Base-by-base conservation (phyloP, 2,113 vertebrate species). In the Myanophis thanlyinensis region DNA sequence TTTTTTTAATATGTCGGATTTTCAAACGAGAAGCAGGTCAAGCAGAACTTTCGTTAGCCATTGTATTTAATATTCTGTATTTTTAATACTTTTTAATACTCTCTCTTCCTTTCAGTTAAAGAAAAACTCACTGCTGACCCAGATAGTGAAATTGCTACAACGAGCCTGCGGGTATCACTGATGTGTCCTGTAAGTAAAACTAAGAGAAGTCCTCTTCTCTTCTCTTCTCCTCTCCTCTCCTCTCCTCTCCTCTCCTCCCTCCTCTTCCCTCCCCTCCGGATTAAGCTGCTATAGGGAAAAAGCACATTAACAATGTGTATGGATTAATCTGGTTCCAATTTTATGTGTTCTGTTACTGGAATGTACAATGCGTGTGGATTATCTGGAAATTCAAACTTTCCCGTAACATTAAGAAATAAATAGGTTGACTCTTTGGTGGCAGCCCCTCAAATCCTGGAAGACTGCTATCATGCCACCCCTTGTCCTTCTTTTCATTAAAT, bases 121-220 rank as follows among this genome's bases (percentile, higher is more conserved):
- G 99, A 99, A 97, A 99, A 99, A 95, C 97, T 99, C 59, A 99
- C 99, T 3, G 99, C 99, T 88, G 99, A 99, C 96, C 99, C 99
- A 40, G 99, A 99, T 94, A 99, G 99, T 89, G 99, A 99, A 97
- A 98, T 99, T 86, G 99, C 99, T 54, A 99, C 99, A 49, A 99
- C 99, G 46, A 99, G 99, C 92, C 98, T 99, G 51, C 97, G 99
- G 4, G 99, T 99, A 1, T 99, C 99, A 48, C 97, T 99, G n/a
- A 98, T 99, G 98, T 99, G 99, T 95, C 99, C 99, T 95, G 99
- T 99, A 98, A 99, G 98, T 98, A 96, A 56, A 91, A n/a, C 53
- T 90, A 27, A 11, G 40, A 86, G 51, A 93, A 44, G 10, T 4
- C 52, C 11, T 0, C 20, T 56, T 1, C 53, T 51, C 22, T n/a